These are phyloP conservation scores for Andricus quercusramuli DNA, from an alignment of 2,888 invertebrate genomes.

Conservation along the genomic window DNA sequence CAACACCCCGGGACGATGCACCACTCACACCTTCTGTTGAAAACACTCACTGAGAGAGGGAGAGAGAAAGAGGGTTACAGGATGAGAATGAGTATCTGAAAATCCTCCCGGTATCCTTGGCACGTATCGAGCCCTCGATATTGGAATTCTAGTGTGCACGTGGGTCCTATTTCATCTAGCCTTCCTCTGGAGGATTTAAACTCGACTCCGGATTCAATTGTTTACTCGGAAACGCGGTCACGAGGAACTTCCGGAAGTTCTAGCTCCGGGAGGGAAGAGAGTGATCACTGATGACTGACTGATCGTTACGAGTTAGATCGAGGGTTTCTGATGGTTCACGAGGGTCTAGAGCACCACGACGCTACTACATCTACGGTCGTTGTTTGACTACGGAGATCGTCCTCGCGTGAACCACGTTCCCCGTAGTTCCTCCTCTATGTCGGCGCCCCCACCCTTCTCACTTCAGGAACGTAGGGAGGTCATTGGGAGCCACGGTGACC, in stretches of 20 bases:
- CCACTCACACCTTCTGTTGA: conserved; percentile 31
- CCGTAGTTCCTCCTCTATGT: conserved; percentile 49
- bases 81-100: background rate
- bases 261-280: conserved; percentile 20
- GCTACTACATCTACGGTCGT: conserved; percentile 62
- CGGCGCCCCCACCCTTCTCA: conserved; percentile 18
- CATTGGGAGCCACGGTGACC: conserved; percentile 35
- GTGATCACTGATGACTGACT: conserved; percentile 42
- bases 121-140: conserved; percentile 18
- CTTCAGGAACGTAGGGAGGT: conserved; percentile 35
- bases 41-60: conserved; percentile 23
- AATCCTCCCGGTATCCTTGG: conserved; percentile 12
- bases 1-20: conserved; percentile 25
- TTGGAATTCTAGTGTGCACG: conserved; percentile 31
- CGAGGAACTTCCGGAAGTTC: background rate
- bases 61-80: background rate
- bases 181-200: background rate
- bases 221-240: background rate
- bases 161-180: conserved; percentile 21
- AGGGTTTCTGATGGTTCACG: conserved; percentile 18
- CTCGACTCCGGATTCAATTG: background rate
- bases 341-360: conserved; percentile 9
- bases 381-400: conserved; percentile 71
- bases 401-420: conserved; percentile 70
- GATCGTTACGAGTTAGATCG: conserved; percentile 3